These are phyloP conservation scores for Trichonephila clavata DNA, from an alignment of 1,140 invertebrate species.

Conservation along the genomic window DNA sequence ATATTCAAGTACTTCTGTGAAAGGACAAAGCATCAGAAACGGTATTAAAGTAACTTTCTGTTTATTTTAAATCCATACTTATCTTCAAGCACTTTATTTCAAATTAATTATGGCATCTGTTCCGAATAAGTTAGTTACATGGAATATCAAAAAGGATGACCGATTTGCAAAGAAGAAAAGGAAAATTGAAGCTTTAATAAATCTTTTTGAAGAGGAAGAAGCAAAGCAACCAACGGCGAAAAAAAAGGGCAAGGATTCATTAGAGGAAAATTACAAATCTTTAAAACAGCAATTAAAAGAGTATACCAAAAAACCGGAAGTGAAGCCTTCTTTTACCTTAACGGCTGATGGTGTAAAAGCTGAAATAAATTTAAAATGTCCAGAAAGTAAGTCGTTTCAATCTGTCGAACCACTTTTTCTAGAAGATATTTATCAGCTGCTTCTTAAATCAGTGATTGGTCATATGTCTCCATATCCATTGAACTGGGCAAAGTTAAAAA, in stretches of 20 bases:
- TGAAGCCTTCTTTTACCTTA: background rate
- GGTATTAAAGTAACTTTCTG: no score
- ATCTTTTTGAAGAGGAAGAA: background rate
- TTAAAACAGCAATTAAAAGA: slow-evolving; percentile 52
- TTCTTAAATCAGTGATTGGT: slow-evolving; percentile 35
- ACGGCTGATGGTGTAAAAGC: slow-evolving; percentile 20
- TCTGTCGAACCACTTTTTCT: slow-evolving; percentile 31
- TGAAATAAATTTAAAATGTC: background rate
- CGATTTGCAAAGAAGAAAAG: slow-evolving; percentile 53
- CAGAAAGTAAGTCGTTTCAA: background rate
- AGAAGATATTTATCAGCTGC: slow-evolving; percentile 54
- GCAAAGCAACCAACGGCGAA: background rate
- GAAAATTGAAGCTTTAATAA: slow-evolving; percentile 64
- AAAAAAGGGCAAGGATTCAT: background rate
- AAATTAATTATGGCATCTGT: background rate
- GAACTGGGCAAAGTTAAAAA: slow-evolving; percentile 60
- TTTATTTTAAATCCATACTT: no score
- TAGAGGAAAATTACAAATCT: slow-evolving; percentile 1
- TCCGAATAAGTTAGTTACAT: slow-evolving; percentile 1
- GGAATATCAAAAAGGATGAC: slow-evolving; percentile 14
- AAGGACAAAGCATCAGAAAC: no score
- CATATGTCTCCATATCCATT: slow-evolving; percentile 15
- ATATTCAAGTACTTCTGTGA: no score
- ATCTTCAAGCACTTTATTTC: background rate
- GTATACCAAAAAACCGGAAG: slow-evolving; percentile 8